Evolutionary conservation across 2,888 invertebrate species (phyloP).

Genomic region (Drosophila merina): DNA sequence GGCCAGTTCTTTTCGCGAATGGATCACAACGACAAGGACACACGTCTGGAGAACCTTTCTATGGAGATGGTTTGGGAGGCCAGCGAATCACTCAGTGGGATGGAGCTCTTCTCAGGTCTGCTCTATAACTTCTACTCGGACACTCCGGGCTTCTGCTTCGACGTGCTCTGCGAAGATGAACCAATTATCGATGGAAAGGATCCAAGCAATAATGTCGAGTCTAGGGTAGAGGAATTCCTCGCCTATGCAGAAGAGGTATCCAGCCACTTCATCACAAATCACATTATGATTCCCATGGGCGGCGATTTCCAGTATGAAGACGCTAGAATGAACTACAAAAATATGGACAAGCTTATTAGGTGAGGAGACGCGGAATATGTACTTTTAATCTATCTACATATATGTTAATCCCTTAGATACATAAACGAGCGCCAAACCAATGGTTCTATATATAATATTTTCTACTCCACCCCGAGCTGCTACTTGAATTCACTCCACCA

Average conservation of each 20-base stretch:
- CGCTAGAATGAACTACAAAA: constrained; percentile 90
- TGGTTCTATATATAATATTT: constrained; percentile 89
- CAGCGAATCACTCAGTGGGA: constrained; percentile 87
- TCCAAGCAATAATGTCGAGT: constrained; percentile 92
- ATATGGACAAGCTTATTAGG: constrained; percentile 95
- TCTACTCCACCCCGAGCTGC: constrained; percentile 94
- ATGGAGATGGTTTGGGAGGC: constrained; percentile 95
- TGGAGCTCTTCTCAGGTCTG: constrained; percentile 92
- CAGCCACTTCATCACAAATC: constrained; percentile 86
- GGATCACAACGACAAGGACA: constrained; percentile 92
- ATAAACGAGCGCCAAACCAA: constrained; percentile 82
- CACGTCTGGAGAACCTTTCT: constrained; percentile 86
- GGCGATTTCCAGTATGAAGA: constrained; percentile 94
- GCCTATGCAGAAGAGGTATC: constrained; percentile 85
- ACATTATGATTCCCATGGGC: constrained; percentile 95
- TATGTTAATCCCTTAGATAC: constrained; percentile 60
- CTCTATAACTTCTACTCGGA: constrained; percentile 92
- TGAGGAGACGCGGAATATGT: constrained; percentile 81
- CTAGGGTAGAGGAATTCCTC: constrained; percentile 87
- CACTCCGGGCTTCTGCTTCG: constrained; percentile 96
- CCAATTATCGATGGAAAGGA: constrained; percentile 94
- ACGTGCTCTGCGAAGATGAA: constrained; percentile 91
- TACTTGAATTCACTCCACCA: constrained; percentile 90
- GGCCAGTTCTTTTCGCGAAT: constrained; percentile 93
- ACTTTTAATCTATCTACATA: background rate